These are phyloP conservation scores for Teleogryllus oceanicus DNA, from an alignment of 2,888 invertebrate species.

Conservation along the genomic window DNA sequence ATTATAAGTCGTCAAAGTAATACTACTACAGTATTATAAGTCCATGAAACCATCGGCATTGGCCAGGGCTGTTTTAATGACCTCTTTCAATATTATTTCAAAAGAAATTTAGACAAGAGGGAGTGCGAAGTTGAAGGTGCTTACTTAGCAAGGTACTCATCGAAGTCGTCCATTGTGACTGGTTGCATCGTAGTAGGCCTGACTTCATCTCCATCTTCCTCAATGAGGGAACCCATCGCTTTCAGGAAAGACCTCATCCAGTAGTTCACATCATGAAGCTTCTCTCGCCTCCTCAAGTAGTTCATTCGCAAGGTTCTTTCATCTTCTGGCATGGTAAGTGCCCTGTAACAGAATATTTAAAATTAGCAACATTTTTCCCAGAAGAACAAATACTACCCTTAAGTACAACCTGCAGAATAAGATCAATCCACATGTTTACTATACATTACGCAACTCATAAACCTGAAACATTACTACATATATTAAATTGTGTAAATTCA, in stretches of 20 bases:
- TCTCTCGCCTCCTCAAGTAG: constrained; percentile 47
- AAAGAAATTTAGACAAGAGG: too few species aligned
- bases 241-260: constrained; percentile 48
- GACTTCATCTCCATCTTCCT: constrained; percentile 42
- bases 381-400: not conserved
- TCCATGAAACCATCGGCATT: too few species aligned
- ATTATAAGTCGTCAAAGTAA: too few species aligned
- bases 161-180: constrained; percentile 46
- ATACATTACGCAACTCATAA: too few species aligned
- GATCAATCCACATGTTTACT: too few species aligned
- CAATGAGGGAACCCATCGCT: constrained; percentile 45
- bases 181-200: constrained; percentile 44
- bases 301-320: constrained; percentile 48
- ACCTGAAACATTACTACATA: too few species aligned
- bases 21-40: too few species aligned
- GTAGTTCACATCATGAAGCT: constrained; percentile 46
- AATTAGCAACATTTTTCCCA: not conserved
- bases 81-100: too few species aligned
- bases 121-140: not conserved
- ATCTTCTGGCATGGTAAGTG: constrained; percentile 48
- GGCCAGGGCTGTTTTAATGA: too few species aligned
- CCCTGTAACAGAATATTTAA: constrained; percentile 38
- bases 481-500: too few species aligned
- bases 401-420: too few species aligned
- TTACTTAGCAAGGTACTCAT: constrained; percentile 38